A percentile compares a stretch with the other conserved stretches of the same genome.
phyloP scores from a whole-genome alignment of 2,113 vertebrate species.

The Trematomus loennbergii region DNA sequence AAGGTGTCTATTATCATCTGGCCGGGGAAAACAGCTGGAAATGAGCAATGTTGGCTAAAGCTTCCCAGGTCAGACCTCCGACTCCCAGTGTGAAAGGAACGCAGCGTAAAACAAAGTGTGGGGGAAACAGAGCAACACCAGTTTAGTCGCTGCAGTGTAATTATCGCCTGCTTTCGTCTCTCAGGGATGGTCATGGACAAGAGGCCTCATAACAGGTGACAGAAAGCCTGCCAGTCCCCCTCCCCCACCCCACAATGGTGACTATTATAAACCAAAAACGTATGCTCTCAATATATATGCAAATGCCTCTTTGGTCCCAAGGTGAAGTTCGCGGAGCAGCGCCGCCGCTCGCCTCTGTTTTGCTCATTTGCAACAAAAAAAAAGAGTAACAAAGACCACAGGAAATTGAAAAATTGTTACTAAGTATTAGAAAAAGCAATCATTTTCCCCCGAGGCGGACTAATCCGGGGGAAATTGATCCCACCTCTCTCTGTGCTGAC shows the following conservation, averaged over 20 bases:
- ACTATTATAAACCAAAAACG: conserved; percentile 89
- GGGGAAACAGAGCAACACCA: conserved; percentile 68
- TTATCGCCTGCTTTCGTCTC: conserved; percentile 83
- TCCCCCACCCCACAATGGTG: conserved; percentile 78
- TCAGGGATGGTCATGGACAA: conserved; percentile 79
- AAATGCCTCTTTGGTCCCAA: conserved; percentile 86
- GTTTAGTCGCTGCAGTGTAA: conserved; percentile 78
- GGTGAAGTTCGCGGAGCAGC: conserved; percentile 82
- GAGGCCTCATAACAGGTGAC: conserved; percentile 83
- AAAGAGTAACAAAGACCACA: conserved; percentile 83
- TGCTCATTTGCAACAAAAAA: conserved; percentile 82
- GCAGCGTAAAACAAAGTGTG: conserved; percentile 67
- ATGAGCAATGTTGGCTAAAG: no score
- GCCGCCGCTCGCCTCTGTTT: conserved; percentile 81
- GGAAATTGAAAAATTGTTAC: conserved; percentile 86
- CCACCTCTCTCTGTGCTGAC: conserved; percentile 77
- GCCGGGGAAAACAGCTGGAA: no score
- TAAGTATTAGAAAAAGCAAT: conserved; percentile 85
- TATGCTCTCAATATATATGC: conserved; percentile 93
- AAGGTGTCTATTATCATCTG: no score
- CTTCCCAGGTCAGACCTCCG: no score
- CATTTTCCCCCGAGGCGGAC: conserved; percentile 79
- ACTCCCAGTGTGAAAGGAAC: no score
- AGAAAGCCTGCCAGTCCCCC: conserved; percentile 79
- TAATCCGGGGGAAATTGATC: conserved; percentile 86